Evolutionary conservation across 2,113 vertebrate species (phyloP), one percentile per base, ranked within the genome.

Genomic region (Sorex araneus): DNA sequence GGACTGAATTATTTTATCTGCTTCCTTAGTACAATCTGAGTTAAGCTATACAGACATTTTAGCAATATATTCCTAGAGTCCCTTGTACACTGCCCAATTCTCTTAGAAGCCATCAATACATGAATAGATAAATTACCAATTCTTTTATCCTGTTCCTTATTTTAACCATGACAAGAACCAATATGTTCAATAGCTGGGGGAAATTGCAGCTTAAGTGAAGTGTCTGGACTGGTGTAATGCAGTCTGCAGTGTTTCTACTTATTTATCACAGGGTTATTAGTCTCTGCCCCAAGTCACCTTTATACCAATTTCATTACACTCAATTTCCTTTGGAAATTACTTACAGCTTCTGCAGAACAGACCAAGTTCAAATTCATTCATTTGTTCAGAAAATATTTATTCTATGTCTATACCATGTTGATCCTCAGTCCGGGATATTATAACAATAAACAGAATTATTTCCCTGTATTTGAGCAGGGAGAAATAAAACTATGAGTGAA

Each of bases 301-400:
- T 74, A 87, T 25, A 84, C 25, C 54, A 78, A 75, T 71, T 36
- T 13, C 36, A 85, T 71, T 89, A 63, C 10, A 21, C 47, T 93
- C 66, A 23, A 81, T 92, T 89, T 93, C 40, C 23, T 88, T 85
- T 67, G 47, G 30, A 92, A 88, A 71, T 80, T 75, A 75, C 16
- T 60, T 89, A 64, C 0, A 28, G 30, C 1, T 91, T 74, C 40
- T 70, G 16, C 9, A 78, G 16, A 84, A 77, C 8, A 93, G 12
- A 75, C 2, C 1, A 36, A 2, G 90, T 88, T 76, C 13, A 64
- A n/a, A 13, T n/a, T 36, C 32, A 30, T 84, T 75, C 18, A 75
- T 63, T 77, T n/a, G 81, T 82, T 92, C 43, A 87, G n/a, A 5
- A 93, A 88, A 40, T 91, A 77, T 70, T 73, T 89, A 50, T 70